Evolutionary conservation across 2,113 vertebrate species (phyloP).

Genomic region (Psilopsiagon aurifrons): DNA sequence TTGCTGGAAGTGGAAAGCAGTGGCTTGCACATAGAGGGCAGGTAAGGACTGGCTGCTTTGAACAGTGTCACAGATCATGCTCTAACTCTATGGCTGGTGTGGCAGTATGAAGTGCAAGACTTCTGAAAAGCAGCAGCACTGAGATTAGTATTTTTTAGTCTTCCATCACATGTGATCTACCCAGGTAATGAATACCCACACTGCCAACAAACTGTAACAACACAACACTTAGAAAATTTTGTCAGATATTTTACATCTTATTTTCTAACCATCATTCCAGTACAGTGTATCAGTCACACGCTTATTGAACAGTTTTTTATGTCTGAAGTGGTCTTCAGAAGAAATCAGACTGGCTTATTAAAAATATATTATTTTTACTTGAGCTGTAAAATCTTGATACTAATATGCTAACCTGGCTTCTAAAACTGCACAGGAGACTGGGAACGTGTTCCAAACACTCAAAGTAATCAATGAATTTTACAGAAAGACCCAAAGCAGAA

Average conservation of each 20-base stretch:
- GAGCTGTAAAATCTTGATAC: not conserved
- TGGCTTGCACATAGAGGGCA: not conserved
- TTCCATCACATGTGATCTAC: not conserved
- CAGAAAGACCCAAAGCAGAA: not conserved
- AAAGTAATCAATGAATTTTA: conserved; percentile 49
- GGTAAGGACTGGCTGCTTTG: not conserved
- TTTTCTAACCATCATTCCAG: not conserved
- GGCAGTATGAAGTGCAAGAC: not conserved
- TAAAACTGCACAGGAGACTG: not conserved
- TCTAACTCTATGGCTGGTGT: not conserved
- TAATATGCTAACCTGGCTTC: not conserved
- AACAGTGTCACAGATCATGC: accelerated
- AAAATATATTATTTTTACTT: not conserved
- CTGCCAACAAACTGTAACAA: not conserved
- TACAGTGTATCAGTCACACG: not conserved
- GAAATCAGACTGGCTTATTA: not conserved
- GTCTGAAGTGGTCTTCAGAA: not conserved
- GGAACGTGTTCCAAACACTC: not conserved
- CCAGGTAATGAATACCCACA: not conserved
- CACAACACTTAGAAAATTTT: not conserved
- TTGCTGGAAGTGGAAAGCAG: not conserved
- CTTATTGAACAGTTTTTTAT: not conserved
- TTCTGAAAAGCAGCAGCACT: not conserved
- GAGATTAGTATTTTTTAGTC: not conserved
- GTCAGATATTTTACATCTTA: not conserved